Evolutionary conservation across 2,797 vertebrate species (phyloP), one percentile per base, ranked within the genome.

Genomic region (Gila robusta): DNA sequence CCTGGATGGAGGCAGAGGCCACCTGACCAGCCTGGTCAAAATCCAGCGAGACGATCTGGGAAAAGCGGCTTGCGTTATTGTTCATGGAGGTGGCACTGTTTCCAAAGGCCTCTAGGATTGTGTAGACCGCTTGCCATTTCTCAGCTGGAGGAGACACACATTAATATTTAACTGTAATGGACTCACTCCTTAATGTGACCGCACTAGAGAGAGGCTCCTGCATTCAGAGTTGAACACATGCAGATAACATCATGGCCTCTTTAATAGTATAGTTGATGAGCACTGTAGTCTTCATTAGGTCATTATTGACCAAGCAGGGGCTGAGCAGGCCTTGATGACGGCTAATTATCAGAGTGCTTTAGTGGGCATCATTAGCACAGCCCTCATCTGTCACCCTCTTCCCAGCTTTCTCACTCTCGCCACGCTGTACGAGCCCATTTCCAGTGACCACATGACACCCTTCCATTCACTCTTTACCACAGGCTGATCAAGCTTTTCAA

Each of bases 21-120:
- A 99, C 97, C 94, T 98, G 98, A 67, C 98, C 98, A 3, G 98
- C 95, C 94, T 99, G 98, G 93, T 99, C 98, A 9, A 99, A 99
- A 92, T 99, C 98, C 84, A 99, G 94, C 9, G 98, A 99, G 91
- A 99, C 95, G 2, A 99, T 96, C 90, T 99, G 98, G 2, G 98
- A 98, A 93, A 99, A 98, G 89, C 97, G 98, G 1, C 97, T 98
- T 89, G 97, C 98, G 0, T 97, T 99, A 90, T 94, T 52, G 2
- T 99, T 99, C 96, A 98, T 96, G 87, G 96, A 84, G 0, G 98
- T 98, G 89, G 96, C 91, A 91, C 97, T 96, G 94, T 98, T 98
- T 54, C 98, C 98, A 89, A 99, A 99, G 86, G 98, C 98, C 92
- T 99, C 98, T 92, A 99, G 94, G 92, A 99, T 93, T 82, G 97